Evolutionary conservation across 2,888 invertebrate genomes (phyloP).

Genomic region (Vesta saturnalis): DNA sequence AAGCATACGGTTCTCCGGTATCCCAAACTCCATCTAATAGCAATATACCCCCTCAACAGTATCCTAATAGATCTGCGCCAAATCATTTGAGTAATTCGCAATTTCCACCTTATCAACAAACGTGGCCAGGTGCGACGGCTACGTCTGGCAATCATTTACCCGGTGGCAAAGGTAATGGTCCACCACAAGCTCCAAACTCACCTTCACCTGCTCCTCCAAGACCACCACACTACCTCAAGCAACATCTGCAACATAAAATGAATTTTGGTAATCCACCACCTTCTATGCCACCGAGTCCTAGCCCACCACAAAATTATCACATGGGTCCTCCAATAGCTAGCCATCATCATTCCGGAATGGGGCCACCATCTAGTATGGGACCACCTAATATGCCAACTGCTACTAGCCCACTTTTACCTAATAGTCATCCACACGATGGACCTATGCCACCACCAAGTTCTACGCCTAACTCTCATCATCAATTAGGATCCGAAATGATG

Average conservation of each 20-base stretch:
- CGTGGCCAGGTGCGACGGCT: conserved; percentile 54
- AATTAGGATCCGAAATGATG: conserved; percentile 61
- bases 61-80: conserved; percentile 66
- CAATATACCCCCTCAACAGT: conserved; percentile 63
- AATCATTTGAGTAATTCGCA: conserved; percentile 66
- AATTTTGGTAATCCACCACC: conserved; percentile 64
- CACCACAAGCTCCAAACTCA: conserved; percentile 61
- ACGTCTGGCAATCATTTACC: conserved; percentile 47
- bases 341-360: conserved; percentile 64
- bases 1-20: conserved; percentile 67
- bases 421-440: conserved; percentile 60
- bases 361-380: conserved; percentile 66
- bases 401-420: conserved; percentile 59
- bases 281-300: conserved; percentile 70
- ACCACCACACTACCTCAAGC: conserved; percentile 74
- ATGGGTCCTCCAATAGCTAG: conserved; percentile 68
- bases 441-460: conserved; percentile 68
- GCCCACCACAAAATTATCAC: conserved; percentile 67
- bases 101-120: conserved; percentile 58
- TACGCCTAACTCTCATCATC: conserved; percentile 62
- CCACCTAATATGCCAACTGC: conserved; percentile 75
- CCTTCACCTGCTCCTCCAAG: conserved; percentile 65
- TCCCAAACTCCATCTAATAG: conserved; percentile 55
- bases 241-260: conserved; percentile 77
- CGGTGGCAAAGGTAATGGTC: conserved; percentile 54